Base-by-base conservation (phyloP, 2,797 vertebrate species). In the Chrosomus eos region DNA sequence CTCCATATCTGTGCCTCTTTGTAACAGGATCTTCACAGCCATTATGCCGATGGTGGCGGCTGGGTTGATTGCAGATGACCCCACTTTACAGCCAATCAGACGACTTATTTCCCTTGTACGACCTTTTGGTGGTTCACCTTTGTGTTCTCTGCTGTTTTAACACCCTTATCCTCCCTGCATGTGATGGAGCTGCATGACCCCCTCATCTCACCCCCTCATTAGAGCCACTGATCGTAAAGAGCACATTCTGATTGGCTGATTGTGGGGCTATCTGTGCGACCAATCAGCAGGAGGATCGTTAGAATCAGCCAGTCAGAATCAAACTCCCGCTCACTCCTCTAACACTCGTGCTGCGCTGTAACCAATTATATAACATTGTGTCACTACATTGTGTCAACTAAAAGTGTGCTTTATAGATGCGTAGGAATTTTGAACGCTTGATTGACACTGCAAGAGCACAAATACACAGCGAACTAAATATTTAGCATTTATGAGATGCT, bases 41-140 rank as follows among this genome's bases (percentile, higher is more conserved):
- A 94, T 99, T 91, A 98, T 99, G 98, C 98, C 98, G 92, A 99
- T 99, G 98, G 97, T 99, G 93, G 97, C 97, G 85, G 97, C 98
- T 92, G 98, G 98, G 93, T 95, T 99, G 96, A 97, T 99, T 94
- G 93, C 96, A 94, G 98, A 99, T 18, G 98, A 99, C 95, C 97
- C 98, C 95, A 97, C 97, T 92, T 97, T 99, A 96, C 98, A 98
- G 96, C 98, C 98, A 94, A 96, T 97, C 95, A 96, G 98, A 97
- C 95, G 96, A 91, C 98, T 99, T 95, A 92, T 96, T 88, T 96
- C 97, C 91, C 96, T 97, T 93, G 98, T 99, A 99, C 93, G 98
- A 96, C 86, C 93, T 89, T 88, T 84, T 83, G 81, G 89, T 90
- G 82, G 67, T 93, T 91, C 88, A 88, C 91, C 88, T 92, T 86